Evolutionary conservation across 2,888 invertebrate species (phyloP).

Genomic region (Aphrophora alni): DNA sequence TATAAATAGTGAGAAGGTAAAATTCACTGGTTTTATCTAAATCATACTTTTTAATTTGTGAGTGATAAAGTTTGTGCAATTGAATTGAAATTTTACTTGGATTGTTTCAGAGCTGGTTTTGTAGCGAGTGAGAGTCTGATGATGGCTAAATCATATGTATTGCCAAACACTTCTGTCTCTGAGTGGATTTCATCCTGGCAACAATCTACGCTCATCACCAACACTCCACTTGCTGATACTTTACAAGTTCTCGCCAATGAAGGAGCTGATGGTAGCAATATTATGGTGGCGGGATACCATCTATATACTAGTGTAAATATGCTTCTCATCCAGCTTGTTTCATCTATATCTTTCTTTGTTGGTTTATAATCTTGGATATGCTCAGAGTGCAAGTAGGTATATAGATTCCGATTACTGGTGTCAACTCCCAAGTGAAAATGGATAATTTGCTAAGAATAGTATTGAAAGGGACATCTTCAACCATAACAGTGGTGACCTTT

Average conservation of each 20-base stretch:
- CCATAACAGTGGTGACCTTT: too few species aligned
- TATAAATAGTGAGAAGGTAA: too few species aligned
- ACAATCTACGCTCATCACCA: conserved; percentile 59
- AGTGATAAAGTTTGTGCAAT: too few species aligned
- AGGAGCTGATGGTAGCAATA: conserved; percentile 55
- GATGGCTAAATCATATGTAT: conserved; percentile 53
- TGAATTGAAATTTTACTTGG: too few species aligned
- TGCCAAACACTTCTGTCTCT: conserved; percentile 39
- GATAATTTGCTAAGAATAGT: too few species aligned
- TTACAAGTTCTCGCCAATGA: conserved; percentile 60
- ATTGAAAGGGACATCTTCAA: too few species aligned
- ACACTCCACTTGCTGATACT: conserved; percentile 63
- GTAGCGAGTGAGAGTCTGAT: conserved; percentile 60
- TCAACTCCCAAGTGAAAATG: too few species aligned
- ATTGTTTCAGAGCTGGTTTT: conserved; percentile 60
- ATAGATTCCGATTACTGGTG: too few species aligned
- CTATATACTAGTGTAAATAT: conserved; percentile 37
- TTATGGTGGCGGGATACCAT: conserved; percentile 21
- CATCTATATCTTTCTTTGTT: neutral
- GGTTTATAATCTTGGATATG: too few species aligned
- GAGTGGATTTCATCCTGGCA: conserved; percentile 52
- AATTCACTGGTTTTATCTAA: too few species aligned
- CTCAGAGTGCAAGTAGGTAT: too few species aligned
- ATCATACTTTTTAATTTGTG: too few species aligned
- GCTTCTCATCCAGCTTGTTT: neutral